Base-by-base conservation (phyloP, 2,113 vertebrate genomes). In the Proterorhinus semilunaris region DNA sequence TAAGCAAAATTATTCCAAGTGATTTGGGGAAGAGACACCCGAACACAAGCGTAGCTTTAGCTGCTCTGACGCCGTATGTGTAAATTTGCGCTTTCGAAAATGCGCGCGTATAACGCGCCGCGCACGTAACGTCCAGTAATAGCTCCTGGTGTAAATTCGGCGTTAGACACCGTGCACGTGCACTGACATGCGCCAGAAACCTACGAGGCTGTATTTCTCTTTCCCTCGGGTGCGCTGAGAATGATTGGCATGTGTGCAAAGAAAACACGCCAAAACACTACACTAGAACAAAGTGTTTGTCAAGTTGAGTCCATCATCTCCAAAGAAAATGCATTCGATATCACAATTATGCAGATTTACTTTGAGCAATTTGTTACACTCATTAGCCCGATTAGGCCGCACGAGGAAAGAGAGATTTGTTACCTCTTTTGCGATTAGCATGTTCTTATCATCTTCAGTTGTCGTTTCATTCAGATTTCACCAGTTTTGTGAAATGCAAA, bases 261-360 rank as follows among this genome's bases (percentile, higher is more conserved):
- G 65, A 86, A 70, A 78, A 71, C 50, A 62, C 65, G 67, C 71
- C 64, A 74, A 80, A 78, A 78, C 72, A 83, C 78, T 81, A 74
- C 51, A 78, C 46, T 63, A 86, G 78, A 88, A 87, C 83, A 87
- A 89, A 84, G 82, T 76, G 75, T 83, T 83, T 89, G 84, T 88
- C 86, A 84, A 78, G 82, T 83, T 42, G 48, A 73, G 71, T 85
- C 82, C 66, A 81, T 84, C 83, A 69, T 72, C 77, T 79, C 75
- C 51, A 79, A 71, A 78, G 82, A 80, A 65, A 76, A 72, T 55
- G 70, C 65, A 81, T 83, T 84, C 81, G 81, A 88, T 89, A 86
- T 86, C 82, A 84, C 89, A 87, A 90, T 87, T 84, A 88, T 82
- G 83, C 83, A 84, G 83, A 70, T 83, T 81, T 81, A 72, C 83